Base-by-base conservation (phyloP, 2,888 invertebrate species). In the Tachystola acroxantha region DNA sequence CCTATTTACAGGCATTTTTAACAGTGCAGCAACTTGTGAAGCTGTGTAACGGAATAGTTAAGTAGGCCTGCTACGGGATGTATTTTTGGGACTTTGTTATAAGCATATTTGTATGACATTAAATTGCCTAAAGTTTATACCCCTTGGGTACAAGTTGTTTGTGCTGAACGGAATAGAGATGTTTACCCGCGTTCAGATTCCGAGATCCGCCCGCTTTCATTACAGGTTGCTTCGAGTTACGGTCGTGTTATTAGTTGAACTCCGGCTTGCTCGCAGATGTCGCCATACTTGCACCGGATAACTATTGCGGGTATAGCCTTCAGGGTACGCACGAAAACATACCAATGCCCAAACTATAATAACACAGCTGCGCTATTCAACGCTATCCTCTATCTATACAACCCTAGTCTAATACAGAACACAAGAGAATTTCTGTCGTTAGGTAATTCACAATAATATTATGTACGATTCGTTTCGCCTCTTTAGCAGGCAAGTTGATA, bases 391-490 rank as follows among this genome's bases (percentile, higher is more conserved):
- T 50, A 53, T 49, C 52, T 59, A 46, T 50, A n/a, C n/a, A 49
- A 51, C 47, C 45, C 46, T 20, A 24, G n/a, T 24, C 24, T 48
- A n/a, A n/a, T 47, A 40, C 51, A 43, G 46, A 51, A 53, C 55
- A 76, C 71, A 76, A 77, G 68, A 66, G 72, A 70, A 72, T 67
- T 68, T 65, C 66, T 76, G 68, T 78, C 61, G 66, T 75, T 78
- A n/a, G n/a, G n/a, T n/a, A 80, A 78, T 78, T 76, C 77, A 64
- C 61, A 59, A 73, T n/a, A n/a, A 66, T 71, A 77, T 81, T 84
- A 82, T 78, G 78, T 71, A 75, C 80, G 76, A 73, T 75, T 79
- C 74, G 74, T 67, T 84, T 74, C 71, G 68, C 64, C 72, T 78
- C 64, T 77, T 80, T 77, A 71, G 68, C 66, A 48, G 54, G 59